These are phyloP conservation scores for Oryzias woworae DNA, from an alignment of 2,113 vertebrate genomes.

Conservation along the genomic window DNA sequence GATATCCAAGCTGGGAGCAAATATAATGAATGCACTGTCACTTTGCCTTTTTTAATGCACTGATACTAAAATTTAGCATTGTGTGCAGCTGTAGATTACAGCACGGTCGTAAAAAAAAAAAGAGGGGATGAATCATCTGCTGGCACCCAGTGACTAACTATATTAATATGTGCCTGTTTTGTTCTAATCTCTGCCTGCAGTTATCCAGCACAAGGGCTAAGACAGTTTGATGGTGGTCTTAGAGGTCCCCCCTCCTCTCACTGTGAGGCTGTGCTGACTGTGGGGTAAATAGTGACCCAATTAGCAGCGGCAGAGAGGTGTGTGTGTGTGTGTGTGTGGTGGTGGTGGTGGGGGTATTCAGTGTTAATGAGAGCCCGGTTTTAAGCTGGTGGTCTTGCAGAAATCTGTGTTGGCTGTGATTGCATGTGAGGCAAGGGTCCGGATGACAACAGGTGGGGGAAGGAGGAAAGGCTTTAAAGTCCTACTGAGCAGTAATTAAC, in stretches of 20 bases:
- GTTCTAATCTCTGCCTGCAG: slow-evolving; percentile 52
- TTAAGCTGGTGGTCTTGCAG: slow-evolving; percentile 61
- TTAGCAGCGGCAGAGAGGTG: slow-evolving; percentile 54
- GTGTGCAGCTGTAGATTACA: slow-evolving; percentile 37
- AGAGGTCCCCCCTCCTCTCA: slow-evolving; percentile 38
- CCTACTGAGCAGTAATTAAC: slow-evolving; percentile 61
- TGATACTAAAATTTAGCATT: slow-evolving; percentile 30
- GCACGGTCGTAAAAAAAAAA: slow-evolving; percentile 18
- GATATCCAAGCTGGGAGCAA: slow-evolving; percentile 30
- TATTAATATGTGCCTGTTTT: slow-evolving; percentile 60
- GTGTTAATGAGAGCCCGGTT: slow-evolving; percentile 57
- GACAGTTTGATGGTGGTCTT: slow-evolving; percentile 60
- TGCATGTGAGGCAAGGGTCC: slow-evolving; percentile 30
- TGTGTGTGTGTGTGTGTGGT: no score
- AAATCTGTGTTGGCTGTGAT: slow-evolving; percentile 13
- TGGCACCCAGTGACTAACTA: slow-evolving; percentile 54
- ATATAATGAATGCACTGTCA: slow-evolving; percentile 19
- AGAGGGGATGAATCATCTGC: slow-evolving; percentile 53
- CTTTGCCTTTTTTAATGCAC: slow-evolving; percentile 16
- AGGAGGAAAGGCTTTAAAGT: slow-evolving; percentile 44
- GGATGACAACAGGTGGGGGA: slow-evolving; percentile 71
- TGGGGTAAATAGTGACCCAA: slow-evolving; percentile 71
- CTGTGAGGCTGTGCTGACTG: slow-evolving; percentile 58
- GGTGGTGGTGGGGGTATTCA: neutral
- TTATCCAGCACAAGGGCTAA: slow-evolving; percentile 54